Evolutionary conservation across 2,888 invertebrate genomes (phyloP).

Genomic region (Trichacis sp.): DNA sequence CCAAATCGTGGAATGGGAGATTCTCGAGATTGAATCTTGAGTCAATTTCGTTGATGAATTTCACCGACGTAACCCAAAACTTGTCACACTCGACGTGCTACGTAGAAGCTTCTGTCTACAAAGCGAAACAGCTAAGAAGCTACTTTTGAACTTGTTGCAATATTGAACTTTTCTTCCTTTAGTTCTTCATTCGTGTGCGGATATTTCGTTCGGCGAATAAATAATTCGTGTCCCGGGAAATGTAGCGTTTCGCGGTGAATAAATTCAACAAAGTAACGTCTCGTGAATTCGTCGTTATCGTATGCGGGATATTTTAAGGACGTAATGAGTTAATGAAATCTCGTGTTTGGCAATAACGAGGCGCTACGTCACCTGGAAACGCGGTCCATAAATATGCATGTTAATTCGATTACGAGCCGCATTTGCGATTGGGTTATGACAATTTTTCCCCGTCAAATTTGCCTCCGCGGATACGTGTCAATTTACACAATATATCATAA

Average conservation of each 20-base stretch:
- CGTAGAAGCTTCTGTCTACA: conserved; percentile 47
- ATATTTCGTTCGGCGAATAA: too few species aligned
- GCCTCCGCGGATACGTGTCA: not conserved
- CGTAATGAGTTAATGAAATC: not conserved
- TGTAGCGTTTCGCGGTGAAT: too few species aligned
- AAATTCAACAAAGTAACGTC: too few species aligned
- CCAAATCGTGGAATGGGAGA: too few species aligned
- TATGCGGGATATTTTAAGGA: too few species aligned
- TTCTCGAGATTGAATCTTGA: not conserved
- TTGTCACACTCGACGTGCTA: conserved; percentile 9
- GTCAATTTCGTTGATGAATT: not conserved
- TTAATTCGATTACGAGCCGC: not conserved
- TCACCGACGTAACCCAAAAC: not conserved
- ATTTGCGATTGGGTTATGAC: not conserved
- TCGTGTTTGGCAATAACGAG: not conserved
- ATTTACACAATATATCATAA: not conserved
- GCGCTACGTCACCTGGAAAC: not conserved
- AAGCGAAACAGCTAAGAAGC: conserved; percentile 20
- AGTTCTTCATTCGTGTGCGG: too few species aligned
- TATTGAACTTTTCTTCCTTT: not conserved
- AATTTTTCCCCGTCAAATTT: not conserved
- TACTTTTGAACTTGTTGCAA: conserved; percentile 4
- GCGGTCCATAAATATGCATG: not conserved
- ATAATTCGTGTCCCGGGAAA: too few species aligned
- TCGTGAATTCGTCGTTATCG: too few species aligned